These are phyloP conservation scores for Sebastes itinus DNA, from an alignment of 2,797 vertebrate genomes.

Conservation along the genomic window DNA sequence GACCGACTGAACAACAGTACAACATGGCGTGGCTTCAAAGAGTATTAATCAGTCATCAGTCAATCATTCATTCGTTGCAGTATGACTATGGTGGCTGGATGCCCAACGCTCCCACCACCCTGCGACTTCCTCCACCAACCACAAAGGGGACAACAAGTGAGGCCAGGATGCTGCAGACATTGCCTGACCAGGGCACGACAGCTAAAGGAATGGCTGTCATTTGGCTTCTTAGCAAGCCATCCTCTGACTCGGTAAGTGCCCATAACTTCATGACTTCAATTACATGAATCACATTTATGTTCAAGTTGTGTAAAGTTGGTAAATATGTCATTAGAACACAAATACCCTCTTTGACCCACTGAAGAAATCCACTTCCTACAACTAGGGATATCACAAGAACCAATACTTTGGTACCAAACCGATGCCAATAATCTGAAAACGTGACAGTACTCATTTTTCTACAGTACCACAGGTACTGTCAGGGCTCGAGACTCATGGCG, in stretches of 20 bases:
- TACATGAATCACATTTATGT: background rate
- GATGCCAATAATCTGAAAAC: no score
- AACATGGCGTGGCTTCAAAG: background rate
- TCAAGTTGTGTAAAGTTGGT: no score
- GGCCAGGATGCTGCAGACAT: constrained; percentile 39
- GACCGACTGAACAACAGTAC: no score
- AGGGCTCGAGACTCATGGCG: no score
- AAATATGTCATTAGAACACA: background rate
- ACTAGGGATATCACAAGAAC: no score
- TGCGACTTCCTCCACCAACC: constrained; percentile 62
- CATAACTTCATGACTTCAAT: background rate
- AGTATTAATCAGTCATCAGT: background rate
- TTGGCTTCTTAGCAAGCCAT: constrained; percentile 62
- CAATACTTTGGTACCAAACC: no score
- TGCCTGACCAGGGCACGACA: constrained; percentile 46
- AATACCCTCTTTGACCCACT: background rate
- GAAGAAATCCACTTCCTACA: no score
- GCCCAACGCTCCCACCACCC: constrained; percentile 59
- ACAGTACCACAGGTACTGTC: no score
- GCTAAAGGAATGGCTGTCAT: constrained; percentile 37
- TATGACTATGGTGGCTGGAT: constrained; percentile 65
- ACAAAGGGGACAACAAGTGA: constrained; percentile 42
- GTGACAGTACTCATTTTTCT: no score
- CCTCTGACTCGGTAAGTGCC: constrained; percentile 60
- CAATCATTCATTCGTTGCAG: constrained; percentile 30